Evolutionary conservation across 2,797 vertebrate genomes (phyloP).

Genomic region (Streptopelia turtur): DNA sequence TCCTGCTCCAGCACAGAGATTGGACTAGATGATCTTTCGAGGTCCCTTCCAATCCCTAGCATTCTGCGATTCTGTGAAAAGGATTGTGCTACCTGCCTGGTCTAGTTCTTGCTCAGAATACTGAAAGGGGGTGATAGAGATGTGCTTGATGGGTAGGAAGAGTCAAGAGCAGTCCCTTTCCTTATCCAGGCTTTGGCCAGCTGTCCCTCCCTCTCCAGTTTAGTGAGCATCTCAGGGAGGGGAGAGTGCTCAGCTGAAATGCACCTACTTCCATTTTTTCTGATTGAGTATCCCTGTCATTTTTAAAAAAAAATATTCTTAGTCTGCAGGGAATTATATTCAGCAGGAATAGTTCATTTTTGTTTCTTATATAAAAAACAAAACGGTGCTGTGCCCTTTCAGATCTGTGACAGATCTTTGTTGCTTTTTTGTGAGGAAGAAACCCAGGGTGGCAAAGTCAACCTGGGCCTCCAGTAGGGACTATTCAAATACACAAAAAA

Average conservation of each 20-base stretch:
- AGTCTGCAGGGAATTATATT: neutral
- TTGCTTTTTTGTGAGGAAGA: neutral
- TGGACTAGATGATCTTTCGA: too few species aligned
- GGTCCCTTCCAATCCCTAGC: too few species aligned
- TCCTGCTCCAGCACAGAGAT: too few species aligned
- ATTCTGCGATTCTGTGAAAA: too few species aligned
- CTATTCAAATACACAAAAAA: neutral
- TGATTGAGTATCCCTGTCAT: neutral
- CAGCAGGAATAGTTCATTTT: neutral
- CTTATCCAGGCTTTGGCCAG: neutral
- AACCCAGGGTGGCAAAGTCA: neutral
- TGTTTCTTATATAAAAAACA: neutral
- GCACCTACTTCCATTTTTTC: neutral
- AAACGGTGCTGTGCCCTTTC: neutral
- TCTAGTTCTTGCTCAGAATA: neutral
- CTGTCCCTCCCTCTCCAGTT: neutral
- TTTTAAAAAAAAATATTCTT: neutral
- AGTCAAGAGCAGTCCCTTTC: neutral
- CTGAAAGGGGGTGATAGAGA: neutral
- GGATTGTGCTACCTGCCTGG: neutral
- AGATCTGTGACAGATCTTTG: neutral
- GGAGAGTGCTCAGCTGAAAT: neutral
- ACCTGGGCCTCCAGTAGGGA: accelerated
- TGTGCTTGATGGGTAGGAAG: neutral
- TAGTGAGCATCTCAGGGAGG: accelerated